Conservation (phyloP, 2,888 invertebrate species). For the Branchipolynoe longqiensis region DNA sequence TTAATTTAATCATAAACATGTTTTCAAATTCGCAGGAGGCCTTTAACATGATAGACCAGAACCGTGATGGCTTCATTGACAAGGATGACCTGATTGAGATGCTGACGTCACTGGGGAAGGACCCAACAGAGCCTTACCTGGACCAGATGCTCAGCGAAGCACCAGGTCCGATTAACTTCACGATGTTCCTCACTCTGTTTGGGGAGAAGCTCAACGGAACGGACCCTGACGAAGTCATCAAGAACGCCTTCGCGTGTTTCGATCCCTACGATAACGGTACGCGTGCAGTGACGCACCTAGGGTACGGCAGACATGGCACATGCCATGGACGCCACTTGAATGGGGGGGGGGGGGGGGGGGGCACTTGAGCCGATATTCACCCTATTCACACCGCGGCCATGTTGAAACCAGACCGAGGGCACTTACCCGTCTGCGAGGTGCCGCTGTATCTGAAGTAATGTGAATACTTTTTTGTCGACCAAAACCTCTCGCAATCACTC, state of each 20-base stretch:
- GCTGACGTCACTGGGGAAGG: conserved; percentile 80
- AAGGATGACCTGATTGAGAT: conserved; percentile 79
- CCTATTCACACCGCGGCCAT: too few relatives aligned
- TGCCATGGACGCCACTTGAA: too few relatives aligned
- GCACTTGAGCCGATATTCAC: too few relatives aligned
- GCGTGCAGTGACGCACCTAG: too few relatives aligned
- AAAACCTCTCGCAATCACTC: too few relatives aligned
- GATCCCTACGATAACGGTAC: conserved; percentile 70
- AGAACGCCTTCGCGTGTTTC: conserved; percentile 80
- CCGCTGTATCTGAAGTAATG: too few relatives aligned
- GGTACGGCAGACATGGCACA: too few relatives aligned
- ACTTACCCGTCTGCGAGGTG: too few relatives aligned
- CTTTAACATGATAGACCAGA: conserved; percentile 81
- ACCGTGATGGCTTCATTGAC: conserved; percentile 80
- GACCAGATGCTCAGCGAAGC: conserved; percentile 80
- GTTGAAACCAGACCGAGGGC: too few relatives aligned
- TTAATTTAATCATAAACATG: too few relatives aligned
- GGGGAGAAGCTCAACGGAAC: conserved; percentile 81
- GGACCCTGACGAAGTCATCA: conserved; percentile 80
- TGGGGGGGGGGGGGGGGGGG: too few relatives aligned
- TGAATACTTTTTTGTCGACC: too few relatives aligned
- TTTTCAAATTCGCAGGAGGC: conserved; percentile 73
- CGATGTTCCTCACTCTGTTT: conserved; percentile 81
- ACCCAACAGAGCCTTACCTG: conserved; percentile 78
- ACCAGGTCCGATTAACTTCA: conserved; percentile 81